Conservation (phyloP, 2,888 invertebrate species). For the Leptinotarsa rubiginosa region DNA sequence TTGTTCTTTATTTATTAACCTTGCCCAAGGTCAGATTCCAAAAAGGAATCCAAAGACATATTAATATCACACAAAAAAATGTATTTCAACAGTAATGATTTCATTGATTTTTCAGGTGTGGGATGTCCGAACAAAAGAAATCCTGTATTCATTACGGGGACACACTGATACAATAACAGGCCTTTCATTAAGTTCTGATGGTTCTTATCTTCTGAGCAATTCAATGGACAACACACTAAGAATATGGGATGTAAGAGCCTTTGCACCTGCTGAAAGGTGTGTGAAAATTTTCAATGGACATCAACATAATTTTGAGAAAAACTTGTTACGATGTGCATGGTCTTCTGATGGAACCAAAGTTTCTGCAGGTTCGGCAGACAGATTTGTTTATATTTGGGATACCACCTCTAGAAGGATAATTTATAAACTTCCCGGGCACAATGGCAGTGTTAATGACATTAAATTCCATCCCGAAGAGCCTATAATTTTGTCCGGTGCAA, state of each 20-base stretch:
- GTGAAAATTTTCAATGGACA: slow-evolving; percentile 86
- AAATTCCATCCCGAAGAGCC: slow-evolving; percentile 96
- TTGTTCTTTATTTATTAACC: not conserved
- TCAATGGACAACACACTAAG: slow-evolving; percentile 96
- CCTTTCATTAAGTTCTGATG: slow-evolving; percentile 84
- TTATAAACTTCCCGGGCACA: slow-evolving; percentile 98
- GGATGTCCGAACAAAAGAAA: slow-evolving; percentile 92
- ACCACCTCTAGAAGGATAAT: slow-evolving; percentile 90
- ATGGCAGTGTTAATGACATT: slow-evolving; percentile 96
- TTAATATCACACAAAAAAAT: not conserved
- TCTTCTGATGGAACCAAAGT: slow-evolving; percentile 54
- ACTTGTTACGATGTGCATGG: slow-evolving; percentile 82
- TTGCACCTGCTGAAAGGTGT: slow-evolving; percentile 92
- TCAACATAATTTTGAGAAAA: slow-evolving; percentile 98
- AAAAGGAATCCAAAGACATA: not conserved
- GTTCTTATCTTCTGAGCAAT: slow-evolving; percentile 93
- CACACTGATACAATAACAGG: slow-evolving; percentile 97
- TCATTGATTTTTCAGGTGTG: slow-evolving; percentile 71
- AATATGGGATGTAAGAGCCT: slow-evolving; percentile 97
- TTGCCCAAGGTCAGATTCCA: not conserved
- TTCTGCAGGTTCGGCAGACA: slow-evolving; percentile 92
- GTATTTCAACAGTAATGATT: not conserved
- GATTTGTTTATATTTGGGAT: slow-evolving; percentile 98
- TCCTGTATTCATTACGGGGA: slow-evolving; percentile 87
- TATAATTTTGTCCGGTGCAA: slow-evolving; percentile 91